Conservation (phyloP, 2,797 vertebrate species). For the Neosilurus mollespiculum region DNA sequence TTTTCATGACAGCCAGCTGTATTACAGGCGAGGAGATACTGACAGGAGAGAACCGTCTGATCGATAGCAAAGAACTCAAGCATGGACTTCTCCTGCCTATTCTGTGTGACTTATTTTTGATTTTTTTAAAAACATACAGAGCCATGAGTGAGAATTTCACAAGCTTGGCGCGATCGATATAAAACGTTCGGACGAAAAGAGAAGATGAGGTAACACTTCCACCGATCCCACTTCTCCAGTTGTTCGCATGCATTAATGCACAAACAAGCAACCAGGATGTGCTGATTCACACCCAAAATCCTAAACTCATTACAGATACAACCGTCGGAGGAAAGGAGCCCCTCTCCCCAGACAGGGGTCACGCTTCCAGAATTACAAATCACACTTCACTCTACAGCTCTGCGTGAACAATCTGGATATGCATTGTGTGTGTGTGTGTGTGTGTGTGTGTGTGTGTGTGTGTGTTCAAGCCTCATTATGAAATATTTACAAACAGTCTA, state of each 20-base stretch:
- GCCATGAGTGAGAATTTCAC: not conserved
- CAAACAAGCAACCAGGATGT: not conserved
- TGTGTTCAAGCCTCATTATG: not conserved
- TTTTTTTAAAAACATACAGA: not conserved
- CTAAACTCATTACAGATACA: not conserved
- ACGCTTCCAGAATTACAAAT: not conserved
- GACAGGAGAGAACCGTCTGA: slow-evolving; percentile 16
- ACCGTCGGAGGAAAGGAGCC: not conserved
- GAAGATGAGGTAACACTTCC: not conserved
- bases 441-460: not conserved
- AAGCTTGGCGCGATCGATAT: not conserved
- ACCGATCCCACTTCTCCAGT: not conserved
- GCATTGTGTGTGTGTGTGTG: not conserved
- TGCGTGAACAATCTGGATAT: not conserved
- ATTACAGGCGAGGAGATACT: slow-evolving; percentile 23
- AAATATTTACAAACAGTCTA: too few species aligned
- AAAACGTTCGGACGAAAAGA: not conserved
- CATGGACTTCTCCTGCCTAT: slow-evolving; percentile 18
- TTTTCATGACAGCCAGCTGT: slow-evolving; percentile 22
- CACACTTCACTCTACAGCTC: not conserved
- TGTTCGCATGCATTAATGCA: not conserved
- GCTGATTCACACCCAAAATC: not conserved
- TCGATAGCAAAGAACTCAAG: slow-evolving; percentile 27
- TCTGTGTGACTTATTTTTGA: not conserved
- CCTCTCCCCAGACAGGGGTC: not conserved